Evolutionary conservation across 2,113 vertebrate species (phyloP).

Genomic region (Aegithalos caudatus): DNA sequence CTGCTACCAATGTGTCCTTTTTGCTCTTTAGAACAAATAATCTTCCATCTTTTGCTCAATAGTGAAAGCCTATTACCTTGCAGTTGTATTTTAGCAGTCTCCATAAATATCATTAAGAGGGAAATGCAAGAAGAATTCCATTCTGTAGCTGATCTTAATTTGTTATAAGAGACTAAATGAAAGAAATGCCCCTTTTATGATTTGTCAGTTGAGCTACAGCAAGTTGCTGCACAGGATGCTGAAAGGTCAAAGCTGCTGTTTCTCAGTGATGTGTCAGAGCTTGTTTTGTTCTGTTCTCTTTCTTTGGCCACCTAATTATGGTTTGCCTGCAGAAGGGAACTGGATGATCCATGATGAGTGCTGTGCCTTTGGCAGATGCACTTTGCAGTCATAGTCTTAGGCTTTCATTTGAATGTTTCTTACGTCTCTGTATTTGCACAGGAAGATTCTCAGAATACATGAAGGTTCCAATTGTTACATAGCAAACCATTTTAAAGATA

Average conservation of each 20-base stretch:
- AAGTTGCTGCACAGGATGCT: neutral
- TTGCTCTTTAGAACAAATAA: neutral
- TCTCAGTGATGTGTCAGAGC: neutral
- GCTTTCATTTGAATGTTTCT: neutral
- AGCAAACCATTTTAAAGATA: neutral
- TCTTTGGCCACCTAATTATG: neutral
- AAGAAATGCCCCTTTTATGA: neutral
- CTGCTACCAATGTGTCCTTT: neutral
- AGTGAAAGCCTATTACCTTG: neutral
- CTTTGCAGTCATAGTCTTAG: neutral
- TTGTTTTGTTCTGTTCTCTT: conserved; percentile 9
- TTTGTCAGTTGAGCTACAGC: neutral
- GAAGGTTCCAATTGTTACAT: neutral
- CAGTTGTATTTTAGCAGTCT: neutral
- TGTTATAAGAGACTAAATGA: neutral
- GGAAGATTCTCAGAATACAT: neutral
- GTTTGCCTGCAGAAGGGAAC: neutral
- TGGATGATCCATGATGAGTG: neutral
- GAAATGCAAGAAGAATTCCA: neutral
- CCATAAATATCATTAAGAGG: neutral
- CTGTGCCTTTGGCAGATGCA: neutral
- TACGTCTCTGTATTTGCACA: neutral
- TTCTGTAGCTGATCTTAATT: neutral
- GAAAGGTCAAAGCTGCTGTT: conserved; percentile 4
- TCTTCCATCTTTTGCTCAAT: neutral